Evolutionary conservation across 2,113 vertebrate genomes (phyloP), one percentile per base, ranked within the genome.

Genomic region (Nansenia antarctica): DNA sequence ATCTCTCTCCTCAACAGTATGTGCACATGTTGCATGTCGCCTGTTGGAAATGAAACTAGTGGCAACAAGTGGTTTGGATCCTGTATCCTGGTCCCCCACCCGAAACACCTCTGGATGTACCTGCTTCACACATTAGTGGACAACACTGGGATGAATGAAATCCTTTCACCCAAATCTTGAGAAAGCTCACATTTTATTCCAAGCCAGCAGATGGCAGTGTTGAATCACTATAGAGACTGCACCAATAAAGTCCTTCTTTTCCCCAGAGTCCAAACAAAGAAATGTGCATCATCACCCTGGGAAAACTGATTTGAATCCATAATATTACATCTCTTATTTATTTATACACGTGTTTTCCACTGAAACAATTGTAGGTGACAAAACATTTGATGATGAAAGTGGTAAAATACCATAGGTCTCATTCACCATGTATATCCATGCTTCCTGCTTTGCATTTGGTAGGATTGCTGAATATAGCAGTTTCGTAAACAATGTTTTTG

Each of bases 201-300:
- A 9, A 14, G n/a, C 82, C 91, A 91, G 75, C 70, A 90, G 90
- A 67, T 84, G 91, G 79, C 82, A 72, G n/a, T 72, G 58, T 74
- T 35, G 0, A 35, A 32, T 66, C 74, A 76, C 66, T 2, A 3
- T 60, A 22, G 14, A 7, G 3, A 15, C 37, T 0, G 5, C 5
- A 9, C 9, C n/a, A 18, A 63, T 5, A 49, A 64, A 76, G 18
- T 70, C 30, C 30, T 22, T 69, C 30, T 15, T 5, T 26, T 80
- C 73, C 67, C 71, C 74, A 62, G 62, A 75, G 81, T 83, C 70
- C 65, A 78, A 65, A 86, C 84, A 86, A 87, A 88, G 79, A 69
- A 62, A 64, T 15, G 6, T 73, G 69, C 70, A 24, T 77, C 77
- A 77, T 79, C 70, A 73, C 37, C 66, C 69, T 65, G 73, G 58